Percentiles rank a stretch among this genome's conserved stretches.
Evolutionary conservation across 1,140 invertebrate species (phyloP).

Genomic region (Teleopsis dalmanni): DNA sequence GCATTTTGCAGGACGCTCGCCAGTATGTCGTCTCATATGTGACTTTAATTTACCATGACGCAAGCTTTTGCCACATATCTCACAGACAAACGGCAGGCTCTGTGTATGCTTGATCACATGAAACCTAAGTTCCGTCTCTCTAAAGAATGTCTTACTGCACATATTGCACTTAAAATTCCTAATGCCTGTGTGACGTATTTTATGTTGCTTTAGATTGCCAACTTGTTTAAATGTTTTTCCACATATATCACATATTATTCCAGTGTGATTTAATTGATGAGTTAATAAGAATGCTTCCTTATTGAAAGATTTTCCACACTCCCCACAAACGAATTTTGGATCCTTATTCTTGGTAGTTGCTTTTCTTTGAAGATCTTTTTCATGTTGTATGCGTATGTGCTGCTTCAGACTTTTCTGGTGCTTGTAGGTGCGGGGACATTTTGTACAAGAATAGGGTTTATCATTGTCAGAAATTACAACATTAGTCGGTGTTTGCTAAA

Average conservation of each 20-base stretch:
- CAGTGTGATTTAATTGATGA: constrained; percentile 34
- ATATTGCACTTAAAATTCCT: constrained; percentile 28
- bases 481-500: no score
- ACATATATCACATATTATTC: constrained; percentile 34
- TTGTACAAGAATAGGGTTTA: no score
- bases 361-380: no score
- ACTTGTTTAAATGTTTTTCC: constrained; percentile 32
- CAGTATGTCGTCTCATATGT: constrained; percentile 61
- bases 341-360: no score
- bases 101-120: constrained; percentile 34
- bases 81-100: constrained; percentile 32
- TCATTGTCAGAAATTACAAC: no score
- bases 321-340: no score
- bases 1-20: constrained; percentile 62
- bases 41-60: constrained; percentile 49
- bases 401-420: no score
- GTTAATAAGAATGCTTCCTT: no score
- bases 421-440: no score
- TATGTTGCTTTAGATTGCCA: constrained; percentile 31
- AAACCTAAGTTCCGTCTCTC: constrained; percentile 27
- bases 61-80: constrained; percentile 29
- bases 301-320: no score
- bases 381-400: no score
- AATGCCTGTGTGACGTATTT: constrained; percentile 31
- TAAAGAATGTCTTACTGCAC: constrained; percentile 30